These are phyloP conservation scores for Eilema depressum DNA, from an alignment of 2,888 invertebrate species.

Conservation along the genomic window DNA sequence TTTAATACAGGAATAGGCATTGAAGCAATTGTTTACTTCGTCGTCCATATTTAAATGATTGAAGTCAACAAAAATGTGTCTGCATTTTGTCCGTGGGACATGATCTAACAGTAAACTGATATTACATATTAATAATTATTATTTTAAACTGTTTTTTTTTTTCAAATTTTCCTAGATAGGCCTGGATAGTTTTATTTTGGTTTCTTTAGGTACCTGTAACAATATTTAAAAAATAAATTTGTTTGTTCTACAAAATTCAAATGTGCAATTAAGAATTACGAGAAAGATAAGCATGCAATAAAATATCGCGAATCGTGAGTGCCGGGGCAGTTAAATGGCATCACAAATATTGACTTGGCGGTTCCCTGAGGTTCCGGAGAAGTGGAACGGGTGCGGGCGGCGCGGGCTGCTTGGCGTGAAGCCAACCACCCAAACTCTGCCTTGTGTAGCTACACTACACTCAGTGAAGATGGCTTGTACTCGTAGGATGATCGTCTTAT, in stretches of 20 bases:
- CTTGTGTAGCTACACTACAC: conserved; percentile 54
- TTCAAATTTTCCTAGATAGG: no score
- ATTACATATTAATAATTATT: no score
- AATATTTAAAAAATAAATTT: neutral
- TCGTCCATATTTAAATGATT: no score
- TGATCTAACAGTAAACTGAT: no score
- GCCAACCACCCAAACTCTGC: conserved; percentile 56
- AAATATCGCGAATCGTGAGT: conserved; percentile 64
- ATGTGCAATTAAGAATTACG: conserved; percentile 49
- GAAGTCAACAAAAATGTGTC: no score
- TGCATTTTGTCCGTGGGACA: no score
- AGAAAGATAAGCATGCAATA: conserved; percentile 62
- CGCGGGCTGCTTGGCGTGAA: conserved; percentile 51
- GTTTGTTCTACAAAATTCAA: conserved; percentile 22
- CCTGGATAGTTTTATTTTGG: no score
- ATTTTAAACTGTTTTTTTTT: no score
- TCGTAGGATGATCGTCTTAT: conserved; percentile 44
- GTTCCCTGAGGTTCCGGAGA: conserved; percentile 62
- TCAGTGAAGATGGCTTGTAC: conserved; percentile 27
- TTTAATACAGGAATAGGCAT: no score
- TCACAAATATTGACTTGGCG: conserved; percentile 82
- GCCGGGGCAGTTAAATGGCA: conserved; percentile 74
- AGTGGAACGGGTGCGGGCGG: conserved; percentile 39
- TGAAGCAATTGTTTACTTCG: no score
- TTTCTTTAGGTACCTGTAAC: neutral